Evolutionary conservation across 2,797 vertebrate species (phyloP), one percentile per base, ranked within the genome.

Genomic region (Synanceia verrucosa): DNA sequence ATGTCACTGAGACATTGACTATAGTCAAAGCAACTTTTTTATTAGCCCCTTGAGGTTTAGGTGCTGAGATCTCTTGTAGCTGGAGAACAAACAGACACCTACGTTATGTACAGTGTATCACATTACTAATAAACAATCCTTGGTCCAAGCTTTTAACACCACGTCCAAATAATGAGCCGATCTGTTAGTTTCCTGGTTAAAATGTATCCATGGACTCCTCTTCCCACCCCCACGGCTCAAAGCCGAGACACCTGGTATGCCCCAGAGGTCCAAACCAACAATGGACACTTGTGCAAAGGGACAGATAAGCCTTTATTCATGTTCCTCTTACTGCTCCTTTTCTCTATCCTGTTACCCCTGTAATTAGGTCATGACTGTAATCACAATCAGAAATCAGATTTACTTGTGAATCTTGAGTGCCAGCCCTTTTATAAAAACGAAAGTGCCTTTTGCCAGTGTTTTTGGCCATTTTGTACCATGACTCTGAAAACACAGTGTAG

Each of bases 241-340:
- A 84, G 82, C 85, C 77, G 83, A 89, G 86, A 91, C 89, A 92
- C 87, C 90, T 93, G 90, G 86, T 90, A 85, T 87, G 82, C 87
- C 89, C 83, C 70, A 47, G 70, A 91, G 89, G 79, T 89, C 82
- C 81, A 61, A 56, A 78, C 60, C 82, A 92, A 94, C 90, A 94
- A 93, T 93, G 89, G 76, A 76, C 76, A 85, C 77, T 91, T 92
- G 88, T 93, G 76, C 70, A 78, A 66, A 85, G 78, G 81, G 85
- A 92, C 89, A 90, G 76, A 86, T 86, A 74, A 69, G 71, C 80
- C 86, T 90, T 89, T 90, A 88, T 92, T 79, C 81, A 10, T 36
- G 31, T 71, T 81, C 58, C 28, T 69, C 64, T 63, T 74, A 9
- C 77, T 75, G 64, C 79, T 84, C 77, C 64, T 78, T 83, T 61